A percentile compares a stretch with the other conserved stretches of the same genome.
phyloP scores from a whole-genome alignment of 1,140 invertebrate genomes.

The Drosophila dunni region DNA sequence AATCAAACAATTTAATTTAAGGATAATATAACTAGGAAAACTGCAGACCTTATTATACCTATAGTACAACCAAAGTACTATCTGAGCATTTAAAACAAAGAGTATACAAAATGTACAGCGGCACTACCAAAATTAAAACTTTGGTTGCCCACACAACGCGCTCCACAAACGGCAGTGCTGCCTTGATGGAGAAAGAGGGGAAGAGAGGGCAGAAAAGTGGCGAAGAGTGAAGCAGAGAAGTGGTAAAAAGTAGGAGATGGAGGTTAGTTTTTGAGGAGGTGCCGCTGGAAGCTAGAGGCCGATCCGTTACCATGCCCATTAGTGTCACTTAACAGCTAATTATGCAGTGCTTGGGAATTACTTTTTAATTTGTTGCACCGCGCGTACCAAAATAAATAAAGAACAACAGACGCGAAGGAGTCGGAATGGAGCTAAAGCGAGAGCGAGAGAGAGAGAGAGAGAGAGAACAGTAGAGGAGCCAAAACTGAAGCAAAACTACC shows the following conservation, averaged over 20 bases:
- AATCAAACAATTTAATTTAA: too few relatives aligned
- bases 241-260: neutral
- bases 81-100: neutral
- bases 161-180: conserved; percentile 19
- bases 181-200: neutral
- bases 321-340: conserved; percentile 80
- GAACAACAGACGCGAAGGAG: conserved; percentile 42
- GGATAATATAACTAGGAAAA: too few relatives aligned
- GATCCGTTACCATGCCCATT: conserved; percentile 55
- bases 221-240: neutral
- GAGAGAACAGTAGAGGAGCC: conserved; percentile 13
- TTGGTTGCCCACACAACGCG: conserved; percentile 49
- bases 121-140: conserved; percentile 29
- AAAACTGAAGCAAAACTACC: conserved; percentile 28
- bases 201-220: neutral
- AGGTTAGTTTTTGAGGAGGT: conserved; percentile 31
- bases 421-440: conserved; percentile 1
- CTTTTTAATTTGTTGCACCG: conserved; percentile 79
- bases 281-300: conserved; percentile 22
- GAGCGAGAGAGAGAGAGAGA: neutral
- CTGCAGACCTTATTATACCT: too few relatives aligned
- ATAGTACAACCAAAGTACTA: too few relatives aligned
- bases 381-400: conserved; percentile 75
- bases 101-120: conserved; percentile 14
- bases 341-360: conserved; percentile 76